Conservation (phyloP, 2,888 invertebrate species). For the Philaethria dido region DNA sequence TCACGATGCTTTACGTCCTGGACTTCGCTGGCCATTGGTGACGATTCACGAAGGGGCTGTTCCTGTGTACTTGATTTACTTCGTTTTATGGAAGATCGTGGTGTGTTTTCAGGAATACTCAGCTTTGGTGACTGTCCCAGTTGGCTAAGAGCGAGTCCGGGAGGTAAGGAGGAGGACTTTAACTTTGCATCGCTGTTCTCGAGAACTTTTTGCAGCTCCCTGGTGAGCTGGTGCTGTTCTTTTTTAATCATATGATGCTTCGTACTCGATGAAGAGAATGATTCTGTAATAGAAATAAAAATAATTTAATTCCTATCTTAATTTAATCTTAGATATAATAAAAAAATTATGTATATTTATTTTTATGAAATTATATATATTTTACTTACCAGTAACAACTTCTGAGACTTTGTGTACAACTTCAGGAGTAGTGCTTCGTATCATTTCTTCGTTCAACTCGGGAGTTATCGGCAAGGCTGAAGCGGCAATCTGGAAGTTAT, state of each 20-base stretch:
- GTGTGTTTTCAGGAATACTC: conserved; percentile 76
- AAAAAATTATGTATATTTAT: neutral
- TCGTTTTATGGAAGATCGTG: conserved; percentile 76
- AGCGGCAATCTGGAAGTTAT: conserved; percentile 78
- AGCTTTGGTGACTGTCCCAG: conserved; percentile 80
- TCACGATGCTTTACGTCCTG: conserved; percentile 59
- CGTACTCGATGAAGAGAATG: conserved; percentile 81
- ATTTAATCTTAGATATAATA: neutral
- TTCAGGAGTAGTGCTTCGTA: conserved; percentile 86
- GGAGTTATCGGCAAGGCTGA: conserved; percentile 88
- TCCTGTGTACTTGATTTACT: conserved; percentile 81
- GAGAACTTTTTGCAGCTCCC: conserved; percentile 70
- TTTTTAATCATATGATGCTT: conserved; percentile 72
- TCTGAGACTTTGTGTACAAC: conserved; percentile 73
- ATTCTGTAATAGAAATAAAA: conserved; percentile 64
- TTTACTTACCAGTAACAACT: conserved; percentile 75
- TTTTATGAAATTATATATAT: too few relatives aligned
- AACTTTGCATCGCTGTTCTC: conserved; percentile 78
- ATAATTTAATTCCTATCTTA: neutral
- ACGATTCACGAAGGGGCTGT: conserved; percentile 65
- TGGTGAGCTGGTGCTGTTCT: conserved; percentile 71
- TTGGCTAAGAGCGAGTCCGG: conserved; percentile 82
- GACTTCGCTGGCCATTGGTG: conserved; percentile 64
- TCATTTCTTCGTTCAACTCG: conserved; percentile 90
- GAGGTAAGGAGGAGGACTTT: conserved; percentile 87